Evolutionary conservation across 2,113 vertebrate species (phyloP).

Genomic region (Mystacornis crossleyi): DNA sequence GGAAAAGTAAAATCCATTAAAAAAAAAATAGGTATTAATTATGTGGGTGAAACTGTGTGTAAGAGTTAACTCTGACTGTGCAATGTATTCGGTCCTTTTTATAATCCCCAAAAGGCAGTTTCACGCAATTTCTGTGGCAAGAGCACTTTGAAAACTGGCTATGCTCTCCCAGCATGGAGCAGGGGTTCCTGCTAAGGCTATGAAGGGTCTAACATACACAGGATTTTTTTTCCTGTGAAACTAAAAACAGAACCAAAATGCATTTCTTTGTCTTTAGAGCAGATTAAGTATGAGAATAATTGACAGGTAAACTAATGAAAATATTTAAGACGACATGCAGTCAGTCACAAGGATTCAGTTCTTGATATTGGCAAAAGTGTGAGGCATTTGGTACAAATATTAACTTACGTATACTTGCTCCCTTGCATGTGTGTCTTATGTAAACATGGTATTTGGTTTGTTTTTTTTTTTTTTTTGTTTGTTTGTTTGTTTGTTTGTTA

Average conservation of each 20-base stretch:
- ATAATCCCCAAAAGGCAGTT: background rate
- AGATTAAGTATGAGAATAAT: background rate
- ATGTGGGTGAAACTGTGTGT: background rate
- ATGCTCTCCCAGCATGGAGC: background rate
- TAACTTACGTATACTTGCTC: background rate
- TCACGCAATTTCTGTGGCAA: background rate
- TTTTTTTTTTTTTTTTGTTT: too few species aligned
- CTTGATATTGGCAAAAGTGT: background rate
- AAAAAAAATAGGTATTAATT: background rate
- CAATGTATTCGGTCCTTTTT: background rate
- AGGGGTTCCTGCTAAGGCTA: background rate
- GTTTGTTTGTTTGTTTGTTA: background rate
- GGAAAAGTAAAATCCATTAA: background rate
- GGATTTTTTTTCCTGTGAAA: background rate
- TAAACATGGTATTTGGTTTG: background rate
- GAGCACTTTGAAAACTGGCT: background rate
- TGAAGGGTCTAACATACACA: accelerated
- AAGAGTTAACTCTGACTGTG: background rate
- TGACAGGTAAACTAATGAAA: background rate
- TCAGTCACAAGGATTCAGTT: background rate
- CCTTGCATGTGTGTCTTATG: background rate
- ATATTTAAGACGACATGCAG: background rate
- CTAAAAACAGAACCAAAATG: background rate
- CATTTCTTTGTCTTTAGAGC: background rate
- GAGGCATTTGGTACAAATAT: background rate